phyloP scores from a whole-genome alignment of 2,888 invertebrate species.

The Leptinotarsa juncta region DNA sequence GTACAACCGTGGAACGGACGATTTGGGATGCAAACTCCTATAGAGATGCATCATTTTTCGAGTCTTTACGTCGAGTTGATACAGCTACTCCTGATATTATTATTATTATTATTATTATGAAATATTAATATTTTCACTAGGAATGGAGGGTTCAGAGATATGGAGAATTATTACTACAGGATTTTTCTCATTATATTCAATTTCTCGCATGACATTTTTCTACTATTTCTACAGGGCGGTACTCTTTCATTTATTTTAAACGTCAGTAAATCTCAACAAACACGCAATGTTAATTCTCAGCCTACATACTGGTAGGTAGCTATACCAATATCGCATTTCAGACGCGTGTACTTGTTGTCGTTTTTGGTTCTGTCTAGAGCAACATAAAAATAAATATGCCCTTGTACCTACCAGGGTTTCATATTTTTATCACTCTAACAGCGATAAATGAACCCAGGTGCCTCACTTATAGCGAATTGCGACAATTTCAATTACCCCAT shows the following conservation, averaged over 20 bases:
- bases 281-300: constrained; percentile 2
- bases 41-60: too few species aligned
- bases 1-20: too few species aligned
- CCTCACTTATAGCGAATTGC: constrained; percentile 37
- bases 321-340: neutral
- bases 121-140: too few species aligned
- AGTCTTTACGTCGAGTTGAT: too few species aligned
- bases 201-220: neutral
- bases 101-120: too few species aligned
- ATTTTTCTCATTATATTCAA: neutral
- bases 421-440: constrained; percentile 23
- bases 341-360: constrained; percentile 10
- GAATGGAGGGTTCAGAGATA: too few species aligned
- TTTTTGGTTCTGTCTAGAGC: constrained; percentile 11
- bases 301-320: neutral
- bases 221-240: neutral
- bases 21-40: too few species aligned
- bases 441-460: constrained; percentile 31
- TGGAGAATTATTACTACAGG: neutral
- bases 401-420: constrained; percentile 19
- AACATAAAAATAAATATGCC: constrained; percentile 18
- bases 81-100: too few species aligned
- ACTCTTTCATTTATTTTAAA: neutral
- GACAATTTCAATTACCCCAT: constrained; percentile 36
- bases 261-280: neutral